phyloP scores from a whole-genome alignment of 1,140 invertebrate species.

The Xylocopa sonorina region DNA sequence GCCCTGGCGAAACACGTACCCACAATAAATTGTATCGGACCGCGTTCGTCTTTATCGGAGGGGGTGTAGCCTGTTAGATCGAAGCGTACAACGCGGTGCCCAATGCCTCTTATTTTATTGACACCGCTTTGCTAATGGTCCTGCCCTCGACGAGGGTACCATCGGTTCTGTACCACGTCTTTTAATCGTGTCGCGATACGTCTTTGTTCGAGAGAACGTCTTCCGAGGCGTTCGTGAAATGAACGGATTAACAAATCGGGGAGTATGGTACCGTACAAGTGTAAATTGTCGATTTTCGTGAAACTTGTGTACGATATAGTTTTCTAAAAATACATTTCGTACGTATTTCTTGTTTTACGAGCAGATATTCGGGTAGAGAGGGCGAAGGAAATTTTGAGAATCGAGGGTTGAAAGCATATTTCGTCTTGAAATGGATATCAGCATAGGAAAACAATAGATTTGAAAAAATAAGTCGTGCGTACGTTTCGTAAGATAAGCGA shows the following conservation, averaged over 20 bases:
- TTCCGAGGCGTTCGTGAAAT: not conserved
- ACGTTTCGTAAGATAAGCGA: no score
- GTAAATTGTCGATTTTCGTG: no score
- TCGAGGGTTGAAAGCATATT: no score
- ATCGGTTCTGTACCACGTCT: not conserved
- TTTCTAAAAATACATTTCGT: no score
- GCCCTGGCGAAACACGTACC: conserved; percentile 27
- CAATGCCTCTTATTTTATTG: conserved; percentile 14
- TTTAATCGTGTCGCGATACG: not conserved
- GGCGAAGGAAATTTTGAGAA: no score
- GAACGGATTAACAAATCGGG: not conserved
- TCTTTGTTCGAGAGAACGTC: not conserved
- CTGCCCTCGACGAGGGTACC: not conserved
- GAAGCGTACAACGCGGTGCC: conserved; percentile 1
- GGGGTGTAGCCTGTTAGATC: not conserved
- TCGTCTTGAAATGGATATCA: no score
- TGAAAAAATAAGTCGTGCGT: no score
- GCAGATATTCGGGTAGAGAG: no score
- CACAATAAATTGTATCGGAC: conserved; percentile 31
- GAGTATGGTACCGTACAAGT: no score
- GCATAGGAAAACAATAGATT: no score
- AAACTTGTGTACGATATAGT: no score
- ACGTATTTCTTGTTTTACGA: no score
- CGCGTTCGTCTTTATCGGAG: conserved; percentile 24
- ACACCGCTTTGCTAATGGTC: conserved; percentile 28